These are phyloP conservation scores for Brachyhypopomus gauderio DNA, from an alignment of 2,113 vertebrate genomes.

Conservation along the genomic window DNA sequence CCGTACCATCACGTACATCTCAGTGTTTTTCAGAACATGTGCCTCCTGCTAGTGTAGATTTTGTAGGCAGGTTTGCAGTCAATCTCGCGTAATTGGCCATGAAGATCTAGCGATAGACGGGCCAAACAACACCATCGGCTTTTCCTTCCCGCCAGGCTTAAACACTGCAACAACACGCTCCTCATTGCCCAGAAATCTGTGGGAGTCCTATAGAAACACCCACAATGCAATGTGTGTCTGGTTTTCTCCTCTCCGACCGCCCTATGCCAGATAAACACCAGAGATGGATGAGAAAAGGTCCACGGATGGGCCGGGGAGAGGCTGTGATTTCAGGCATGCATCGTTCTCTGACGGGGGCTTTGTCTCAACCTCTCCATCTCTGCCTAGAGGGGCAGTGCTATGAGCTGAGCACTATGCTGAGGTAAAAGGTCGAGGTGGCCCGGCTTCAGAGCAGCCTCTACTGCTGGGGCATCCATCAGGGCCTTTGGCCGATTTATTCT, in stretches of 20 bases:
- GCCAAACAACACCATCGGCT: slow-evolving; percentile 12
- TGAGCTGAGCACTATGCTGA: slow-evolving; percentile 10
- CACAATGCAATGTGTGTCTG: too few relatives aligned
- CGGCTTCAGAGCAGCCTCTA: slow-evolving; percentile 10
- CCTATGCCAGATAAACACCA: neutral
- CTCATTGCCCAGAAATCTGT: neutral
- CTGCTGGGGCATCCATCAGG: neutral
- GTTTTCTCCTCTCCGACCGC: neutral
- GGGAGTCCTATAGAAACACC: neutral
- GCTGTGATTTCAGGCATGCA: slow-evolving; percentile 9
- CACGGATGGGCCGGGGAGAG: neutral
- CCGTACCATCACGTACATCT: slow-evolving; percentile 32
- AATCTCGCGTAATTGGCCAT: slow-evolving; percentile 65
- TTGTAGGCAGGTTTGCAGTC: slow-evolving; percentile 56
- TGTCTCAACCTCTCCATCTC: slow-evolving; percentile 11
- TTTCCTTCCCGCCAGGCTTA: neutral
- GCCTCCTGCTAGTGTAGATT: slow-evolving; percentile 51
- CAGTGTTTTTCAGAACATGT: slow-evolving; percentile 41
- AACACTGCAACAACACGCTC: slow-evolving; percentile 43
- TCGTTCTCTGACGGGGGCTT: slow-evolving; percentile 28
- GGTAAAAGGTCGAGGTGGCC: slow-evolving; percentile 1
- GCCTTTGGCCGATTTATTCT: slow-evolving; percentile 45
- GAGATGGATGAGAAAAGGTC: neutral
- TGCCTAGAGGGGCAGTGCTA: slow-evolving; percentile 27
- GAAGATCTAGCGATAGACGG: slow-evolving; percentile 69